Conservation (phyloP, 2,888 invertebrate species). For the Phyllotreta cruciferae region DNA sequence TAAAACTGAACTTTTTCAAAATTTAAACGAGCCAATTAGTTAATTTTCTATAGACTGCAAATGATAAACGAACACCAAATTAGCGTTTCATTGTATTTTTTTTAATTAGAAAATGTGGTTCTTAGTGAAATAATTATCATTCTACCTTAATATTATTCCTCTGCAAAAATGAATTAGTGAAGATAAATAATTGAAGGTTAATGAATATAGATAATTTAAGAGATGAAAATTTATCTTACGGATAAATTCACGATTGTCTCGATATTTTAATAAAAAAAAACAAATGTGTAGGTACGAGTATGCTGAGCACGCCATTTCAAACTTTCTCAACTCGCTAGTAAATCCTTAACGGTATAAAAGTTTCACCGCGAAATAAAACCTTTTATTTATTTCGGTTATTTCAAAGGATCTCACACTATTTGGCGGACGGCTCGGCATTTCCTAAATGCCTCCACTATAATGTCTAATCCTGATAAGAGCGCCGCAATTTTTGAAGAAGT, state of each 20-base stretch:
- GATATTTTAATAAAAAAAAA: conserved; percentile 8
- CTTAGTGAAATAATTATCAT: no score
- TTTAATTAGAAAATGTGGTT: not conserved
- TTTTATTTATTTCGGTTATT: conserved; percentile 18
- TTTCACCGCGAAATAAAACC: conserved; percentile 10
- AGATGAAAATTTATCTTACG: not conserved
- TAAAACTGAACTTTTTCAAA: conserved; percentile 7
- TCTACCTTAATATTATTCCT: no score
- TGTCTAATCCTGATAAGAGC: no score
- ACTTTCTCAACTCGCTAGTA: conserved; percentile 16
- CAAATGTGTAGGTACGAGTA: conserved; percentile 1
- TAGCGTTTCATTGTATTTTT: not conserved
- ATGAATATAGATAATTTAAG: not conserved
- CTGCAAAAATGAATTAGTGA: no score
- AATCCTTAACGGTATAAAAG: conserved; percentile 17
- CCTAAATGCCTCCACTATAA: no score
- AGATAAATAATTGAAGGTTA: no score
- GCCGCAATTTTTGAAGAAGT: no score
- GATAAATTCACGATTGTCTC: conserved; percentile 12
- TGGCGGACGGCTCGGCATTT: not conserved
- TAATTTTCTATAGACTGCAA: conserved; percentile 12
- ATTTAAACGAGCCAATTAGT: conserved; percentile 4
- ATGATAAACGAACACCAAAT: conserved; percentile 11
- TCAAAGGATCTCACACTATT: conserved; percentile 1
- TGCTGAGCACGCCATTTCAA: conserved; percentile 8